Evolutionary conservation across 2,888 invertebrate genomes (phyloP).

Genomic region (Sylvicola fuscatus): DNA sequence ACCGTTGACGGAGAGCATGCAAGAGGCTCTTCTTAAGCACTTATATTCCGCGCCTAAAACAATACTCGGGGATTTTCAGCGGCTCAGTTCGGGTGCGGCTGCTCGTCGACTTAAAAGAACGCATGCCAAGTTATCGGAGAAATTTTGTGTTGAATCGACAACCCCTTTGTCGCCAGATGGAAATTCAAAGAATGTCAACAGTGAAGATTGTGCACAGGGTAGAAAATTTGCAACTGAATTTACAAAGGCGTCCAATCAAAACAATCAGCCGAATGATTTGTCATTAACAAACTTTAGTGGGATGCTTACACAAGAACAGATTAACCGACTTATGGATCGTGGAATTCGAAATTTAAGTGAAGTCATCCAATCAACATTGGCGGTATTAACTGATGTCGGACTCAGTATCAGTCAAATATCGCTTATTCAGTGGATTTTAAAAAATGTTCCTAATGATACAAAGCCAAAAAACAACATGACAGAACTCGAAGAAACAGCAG

Average conservation of each 20-base stretch:
- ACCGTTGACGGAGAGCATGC: conserved; percentile 61
- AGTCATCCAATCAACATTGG: conserved; percentile 35
- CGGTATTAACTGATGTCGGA: conserved; percentile 37
- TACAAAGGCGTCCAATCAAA: too few relatives aligned
- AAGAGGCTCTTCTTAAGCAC: conserved; percentile 44
- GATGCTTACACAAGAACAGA: conserved; percentile 33
- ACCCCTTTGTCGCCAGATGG: too few relatives aligned
- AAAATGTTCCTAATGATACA: too few relatives aligned
- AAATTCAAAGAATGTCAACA: too few relatives aligned
- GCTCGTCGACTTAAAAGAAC: too few relatives aligned
- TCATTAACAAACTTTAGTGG: conserved; percentile 35
- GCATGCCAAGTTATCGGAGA: too few relatives aligned
- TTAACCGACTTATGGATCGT: conserved; percentile 34
- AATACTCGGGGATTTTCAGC: conserved; percentile 74
- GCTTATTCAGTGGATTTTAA: conserved; percentile 39
- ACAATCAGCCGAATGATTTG: too few relatives aligned
- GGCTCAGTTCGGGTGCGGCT: conserved; percentile 16
- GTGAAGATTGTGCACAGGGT: too few relatives aligned
- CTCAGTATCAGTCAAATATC: conserved; percentile 36
- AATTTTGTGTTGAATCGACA: too few relatives aligned
- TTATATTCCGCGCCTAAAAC: conserved; percentile 82
- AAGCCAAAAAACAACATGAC: too few relatives aligned
- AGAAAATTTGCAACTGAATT: too few relatives aligned
- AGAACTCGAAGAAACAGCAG: too few relatives aligned
- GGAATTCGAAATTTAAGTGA: conserved; percentile 40